Conservation (phyloP, 2,113 vertebrate genomes). For the Jacana jacana region DNA sequence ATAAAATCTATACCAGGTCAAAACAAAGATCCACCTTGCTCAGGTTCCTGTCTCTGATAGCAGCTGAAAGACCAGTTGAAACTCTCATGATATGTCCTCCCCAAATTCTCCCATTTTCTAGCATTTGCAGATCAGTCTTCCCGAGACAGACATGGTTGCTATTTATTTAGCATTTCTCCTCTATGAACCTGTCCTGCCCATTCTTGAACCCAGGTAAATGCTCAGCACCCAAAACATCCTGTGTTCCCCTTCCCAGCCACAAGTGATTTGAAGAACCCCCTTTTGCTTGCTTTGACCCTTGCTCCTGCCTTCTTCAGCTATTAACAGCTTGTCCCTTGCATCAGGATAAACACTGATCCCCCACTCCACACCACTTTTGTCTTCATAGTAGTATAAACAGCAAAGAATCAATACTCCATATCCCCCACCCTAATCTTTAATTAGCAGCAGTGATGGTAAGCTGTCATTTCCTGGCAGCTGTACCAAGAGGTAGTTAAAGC, state of each 20-base stretch:
- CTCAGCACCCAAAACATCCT: not conserved
- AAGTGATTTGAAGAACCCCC: not conserved
- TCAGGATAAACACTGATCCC: not conserved
- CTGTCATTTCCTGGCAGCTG: not conserved
- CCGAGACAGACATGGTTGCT: not conserved
- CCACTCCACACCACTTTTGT: not conserved
- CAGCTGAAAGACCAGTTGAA: not conserved
- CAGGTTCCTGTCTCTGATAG: not conserved
- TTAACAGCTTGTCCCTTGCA: not conserved
- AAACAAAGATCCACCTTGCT: not conserved
- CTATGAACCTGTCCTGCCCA: not conserved
- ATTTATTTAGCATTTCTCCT: not conserved
- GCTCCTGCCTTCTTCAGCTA: not conserved
- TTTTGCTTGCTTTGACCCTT: not conserved
- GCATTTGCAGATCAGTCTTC: not conserved
- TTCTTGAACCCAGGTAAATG: not conserved
- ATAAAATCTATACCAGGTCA: not conserved
- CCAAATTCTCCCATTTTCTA: not conserved
- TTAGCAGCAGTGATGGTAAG: not conserved
- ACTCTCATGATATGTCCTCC: accelerated
- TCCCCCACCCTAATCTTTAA: not conserved
- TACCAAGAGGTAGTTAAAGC: not conserved
- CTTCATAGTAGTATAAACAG: not conserved
- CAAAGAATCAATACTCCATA: not conserved
- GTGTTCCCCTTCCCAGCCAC: not conserved